Evolutionary conservation across 1,140 invertebrate species (phyloP), one percentile per base, ranked within the genome.

Genomic region (Chironomus tepperi): DNA sequence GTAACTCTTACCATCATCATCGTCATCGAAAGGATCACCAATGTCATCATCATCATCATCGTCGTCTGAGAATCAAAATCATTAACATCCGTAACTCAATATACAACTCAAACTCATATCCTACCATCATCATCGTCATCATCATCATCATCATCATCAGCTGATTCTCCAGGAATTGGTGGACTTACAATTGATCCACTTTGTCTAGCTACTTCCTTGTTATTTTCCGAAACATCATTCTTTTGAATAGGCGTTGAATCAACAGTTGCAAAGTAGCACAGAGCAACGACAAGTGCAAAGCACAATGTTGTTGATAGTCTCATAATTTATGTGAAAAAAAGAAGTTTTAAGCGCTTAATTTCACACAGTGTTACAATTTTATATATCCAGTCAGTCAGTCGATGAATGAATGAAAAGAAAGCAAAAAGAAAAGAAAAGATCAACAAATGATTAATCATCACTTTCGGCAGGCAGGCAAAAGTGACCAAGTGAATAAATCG

Each of bases 11-110:
- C 16, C 5, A 10, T 19, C 18, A 70, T 16, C 65, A 21, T 70
- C 65, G 10, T 70, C 65, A 18, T 70, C 65, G 12, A 70, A 70
- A 18, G 65, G 65, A 10, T 70, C 65, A 21, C 18, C 65, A 9
- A 70, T 19, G 9, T 70, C 65, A 70, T 70, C 65, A 7, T 70
- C 65, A 70, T 70, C 65, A 18, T 70, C 65, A 70, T 70, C 65
- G 18, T 70, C 65, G 18, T 70, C 65, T 70, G 65, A 7, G 9
- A 70, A 21, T 21, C 0, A 70, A 70, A 18, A 10, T 19, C 18
- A 57, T 57, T 57, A n/a, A 57, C 1, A 34, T 34, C 24, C 1
- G 1, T 34, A 34, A 34, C 5, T 1, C 5, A 34, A 5, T 34
- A 5, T 2, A 34, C 2, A 34, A 34, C 24, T 34, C 18, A 70